phyloP scores from a whole-genome alignment of 2,797 vertebrate species.

The Moxostoma hubbsi region DNA sequence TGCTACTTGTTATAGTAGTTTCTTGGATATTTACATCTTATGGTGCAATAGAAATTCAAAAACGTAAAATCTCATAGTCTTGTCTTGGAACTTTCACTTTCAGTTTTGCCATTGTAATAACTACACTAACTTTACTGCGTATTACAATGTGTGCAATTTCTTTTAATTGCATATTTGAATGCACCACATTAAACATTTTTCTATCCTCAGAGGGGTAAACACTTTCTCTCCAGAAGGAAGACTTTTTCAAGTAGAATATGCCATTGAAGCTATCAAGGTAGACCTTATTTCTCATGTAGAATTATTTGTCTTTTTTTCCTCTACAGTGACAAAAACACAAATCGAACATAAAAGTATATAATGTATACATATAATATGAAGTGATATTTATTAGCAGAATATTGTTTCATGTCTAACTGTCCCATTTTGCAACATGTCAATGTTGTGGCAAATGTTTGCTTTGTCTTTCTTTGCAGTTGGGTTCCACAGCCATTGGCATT shows the following conservation, averaged over 20 bases:
- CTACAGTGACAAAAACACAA: background rate
- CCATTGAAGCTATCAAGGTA: constrained; percentile 98
- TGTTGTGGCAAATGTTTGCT: background rate
- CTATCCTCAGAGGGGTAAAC: constrained; percentile 88
- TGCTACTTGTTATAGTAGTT: background rate
- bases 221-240: constrained; percentile 98
- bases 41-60: background rate
- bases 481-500: constrained; percentile 98
- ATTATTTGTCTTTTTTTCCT: background rate
- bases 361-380: background rate
- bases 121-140: background rate
- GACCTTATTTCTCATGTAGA: background rate
- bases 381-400: background rate
- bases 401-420: background rate
- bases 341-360: background rate
- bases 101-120: constrained; percentile 48
- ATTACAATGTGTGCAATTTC: background rate
- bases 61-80: too few relatives aligned
- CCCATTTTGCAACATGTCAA: background rate
- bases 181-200: background rate
- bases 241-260: constrained; percentile 99
- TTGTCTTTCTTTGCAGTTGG: constrained; percentile 79
- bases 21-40: background rate
- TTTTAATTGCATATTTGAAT: background rate
- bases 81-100: constrained; percentile 75